phyloP scores from a whole-genome alignment of 2,113 vertebrate species.

The Anseranas semipalmata region DNA sequence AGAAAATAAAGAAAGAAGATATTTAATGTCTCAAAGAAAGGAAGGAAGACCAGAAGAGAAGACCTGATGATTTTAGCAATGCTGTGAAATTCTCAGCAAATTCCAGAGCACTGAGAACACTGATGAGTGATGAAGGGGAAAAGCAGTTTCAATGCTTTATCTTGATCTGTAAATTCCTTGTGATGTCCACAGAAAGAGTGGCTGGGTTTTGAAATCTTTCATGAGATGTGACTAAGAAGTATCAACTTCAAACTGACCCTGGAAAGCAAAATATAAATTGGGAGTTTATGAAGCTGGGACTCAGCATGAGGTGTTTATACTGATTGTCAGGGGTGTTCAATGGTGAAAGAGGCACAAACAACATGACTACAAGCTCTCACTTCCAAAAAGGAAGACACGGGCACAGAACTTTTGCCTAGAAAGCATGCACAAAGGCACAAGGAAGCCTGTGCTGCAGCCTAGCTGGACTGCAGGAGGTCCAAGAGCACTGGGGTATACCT shows the following conservation, averaged over 20 bases:
- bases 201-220: conserved; percentile 7
- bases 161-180: conserved; percentile 25
- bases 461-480: accelerated
- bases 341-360: not conserved
- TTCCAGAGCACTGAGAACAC: conserved; percentile 55
- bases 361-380: not conserved
- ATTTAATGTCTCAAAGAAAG: not conserved
- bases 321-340: not conserved
- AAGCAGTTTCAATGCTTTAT: conserved; percentile 40
- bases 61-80: not conserved
- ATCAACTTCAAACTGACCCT: not conserved
- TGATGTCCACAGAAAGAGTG: conserved; percentile 12
- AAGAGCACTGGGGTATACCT: not conserved
- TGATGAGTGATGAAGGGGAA: conserved; percentile 12
- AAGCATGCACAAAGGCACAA: not conserved
- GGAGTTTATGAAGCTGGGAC: not conserved
- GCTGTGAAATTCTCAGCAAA: conserved; percentile 30
- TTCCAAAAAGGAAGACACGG: not conserved
- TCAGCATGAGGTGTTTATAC: not conserved
- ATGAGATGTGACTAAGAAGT: not conserved
- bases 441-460: not conserved
- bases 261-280: not conserved
- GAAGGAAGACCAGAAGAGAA: not conserved
- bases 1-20: not conserved
- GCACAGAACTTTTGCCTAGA: not conserved